Evolutionary conservation across 2,113 vertebrate species (phyloP).

Genomic region (Acinonyx jubatus): DNA sequence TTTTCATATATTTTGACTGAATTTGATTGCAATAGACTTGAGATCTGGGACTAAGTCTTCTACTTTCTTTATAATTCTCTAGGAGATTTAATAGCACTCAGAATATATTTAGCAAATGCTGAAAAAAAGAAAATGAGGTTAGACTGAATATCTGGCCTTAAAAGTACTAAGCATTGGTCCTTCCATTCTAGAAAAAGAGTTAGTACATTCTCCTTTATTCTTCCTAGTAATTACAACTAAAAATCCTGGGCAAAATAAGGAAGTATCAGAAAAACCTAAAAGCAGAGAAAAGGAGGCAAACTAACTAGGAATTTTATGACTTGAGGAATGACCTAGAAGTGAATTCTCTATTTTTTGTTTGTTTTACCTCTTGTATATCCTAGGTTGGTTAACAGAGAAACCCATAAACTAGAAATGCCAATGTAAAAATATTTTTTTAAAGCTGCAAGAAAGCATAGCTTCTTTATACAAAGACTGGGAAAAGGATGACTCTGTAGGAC

Average conservation of each 20-base stretch:
- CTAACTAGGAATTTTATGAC: not conserved
- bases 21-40: not conserved
- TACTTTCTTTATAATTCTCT: not conserved
- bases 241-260: not conserved
- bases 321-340: not conserved
- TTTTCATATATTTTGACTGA: not conserved
- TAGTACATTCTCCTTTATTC: not conserved
- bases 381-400: not conserved
- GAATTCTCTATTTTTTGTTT: not conserved
- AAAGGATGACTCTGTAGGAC: not conserved
- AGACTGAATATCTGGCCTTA: not conserved
- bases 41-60: not conserved
- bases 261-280: not conserved
- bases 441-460: not conserved
- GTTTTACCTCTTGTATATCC: not conserved
- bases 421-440: not conserved
- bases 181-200: not conserved
- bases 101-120: not conserved
- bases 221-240: not conserved
- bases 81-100: not conserved
- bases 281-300: not conserved
- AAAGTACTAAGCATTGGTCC: not conserved
- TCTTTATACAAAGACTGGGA: not conserved
- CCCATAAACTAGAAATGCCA: not conserved
- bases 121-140: not conserved